Conservation (phyloP, 2,113 vertebrate species). For the Equus przewalskii region DNA sequence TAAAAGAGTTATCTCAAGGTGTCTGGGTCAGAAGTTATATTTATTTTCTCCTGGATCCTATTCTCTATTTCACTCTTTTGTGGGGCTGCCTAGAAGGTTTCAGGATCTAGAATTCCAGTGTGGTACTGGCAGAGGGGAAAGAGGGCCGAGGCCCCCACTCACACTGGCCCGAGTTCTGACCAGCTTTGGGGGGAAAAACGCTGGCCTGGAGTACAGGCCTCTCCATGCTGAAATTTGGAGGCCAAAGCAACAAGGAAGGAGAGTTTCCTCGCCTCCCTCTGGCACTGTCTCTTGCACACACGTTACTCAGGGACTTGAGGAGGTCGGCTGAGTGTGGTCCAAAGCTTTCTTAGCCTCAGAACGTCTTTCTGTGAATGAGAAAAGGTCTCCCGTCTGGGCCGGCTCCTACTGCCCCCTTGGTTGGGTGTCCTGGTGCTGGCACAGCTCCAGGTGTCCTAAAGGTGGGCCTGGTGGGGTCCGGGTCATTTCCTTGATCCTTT, state of each 20-base stretch:
- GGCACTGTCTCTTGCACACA: neutral
- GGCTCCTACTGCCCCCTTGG: accelerated
- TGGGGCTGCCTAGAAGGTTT: neutral
- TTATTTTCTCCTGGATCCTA: neutral
- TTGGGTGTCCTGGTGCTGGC: neutral
- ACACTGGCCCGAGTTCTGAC: neutral
- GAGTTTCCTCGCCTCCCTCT: neutral
- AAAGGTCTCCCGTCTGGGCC: neutral
- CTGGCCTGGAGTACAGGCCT: neutral
- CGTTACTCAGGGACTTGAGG: neutral
- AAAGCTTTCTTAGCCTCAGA: neutral
- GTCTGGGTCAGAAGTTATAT: neutral
- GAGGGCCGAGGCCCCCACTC: neutral
- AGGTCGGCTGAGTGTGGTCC: no score
- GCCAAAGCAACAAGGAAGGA: neutral
- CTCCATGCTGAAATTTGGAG: neutral
- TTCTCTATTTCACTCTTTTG: neutral
- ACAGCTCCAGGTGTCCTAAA: neutral
- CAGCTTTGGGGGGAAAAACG: neutral
- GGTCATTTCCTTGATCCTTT: neutral
- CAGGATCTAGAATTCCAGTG: neutral
- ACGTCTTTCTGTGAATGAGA: neutral
- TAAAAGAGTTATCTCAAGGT: neutral
- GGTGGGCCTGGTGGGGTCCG: neutral
- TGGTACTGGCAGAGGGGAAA: neutral